Evolutionary conservation across 2,113 vertebrate species (phyloP).

Genomic region (Sciurus niger): DNA sequence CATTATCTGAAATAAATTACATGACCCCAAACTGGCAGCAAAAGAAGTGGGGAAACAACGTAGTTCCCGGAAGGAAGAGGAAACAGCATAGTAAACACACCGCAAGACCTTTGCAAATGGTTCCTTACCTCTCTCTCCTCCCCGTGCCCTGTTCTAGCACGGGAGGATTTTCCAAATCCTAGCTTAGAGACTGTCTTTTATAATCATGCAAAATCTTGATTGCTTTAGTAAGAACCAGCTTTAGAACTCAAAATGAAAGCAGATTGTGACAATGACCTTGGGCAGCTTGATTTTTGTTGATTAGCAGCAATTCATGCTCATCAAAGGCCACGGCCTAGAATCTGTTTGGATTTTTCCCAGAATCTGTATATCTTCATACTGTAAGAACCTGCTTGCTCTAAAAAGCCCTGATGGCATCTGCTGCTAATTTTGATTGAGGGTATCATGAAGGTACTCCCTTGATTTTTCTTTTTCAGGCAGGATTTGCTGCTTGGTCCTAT

Average conservation of each 20-base stretch:
- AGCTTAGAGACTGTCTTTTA: background rate
- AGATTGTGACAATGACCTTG: background rate
- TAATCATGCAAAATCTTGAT: background rate
- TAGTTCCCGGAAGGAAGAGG: background rate
- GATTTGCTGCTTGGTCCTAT: background rate
- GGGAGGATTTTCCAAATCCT: background rate
- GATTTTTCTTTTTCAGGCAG: background rate
- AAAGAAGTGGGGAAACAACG: background rate
- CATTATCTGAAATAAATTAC: background rate
- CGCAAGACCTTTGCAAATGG: background rate
- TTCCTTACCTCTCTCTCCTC: background rate
- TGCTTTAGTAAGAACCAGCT: background rate
- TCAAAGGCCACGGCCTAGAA: background rate
- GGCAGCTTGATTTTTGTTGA: background rate
- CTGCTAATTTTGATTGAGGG: conserved; percentile 14
- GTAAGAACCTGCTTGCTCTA: background rate
- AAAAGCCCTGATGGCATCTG: background rate
- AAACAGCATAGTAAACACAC: background rate
- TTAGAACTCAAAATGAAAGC: background rate
- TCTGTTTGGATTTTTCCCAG: background rate
- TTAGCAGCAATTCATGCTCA: background rate
- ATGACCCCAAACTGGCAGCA: background rate
- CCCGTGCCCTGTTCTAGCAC: background rate
- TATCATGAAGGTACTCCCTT: background rate
- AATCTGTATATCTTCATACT: background rate